Evolutionary conservation across 2,888 invertebrate genomes (phyloP).

Genomic region (Uropetala carovei): DNA sequence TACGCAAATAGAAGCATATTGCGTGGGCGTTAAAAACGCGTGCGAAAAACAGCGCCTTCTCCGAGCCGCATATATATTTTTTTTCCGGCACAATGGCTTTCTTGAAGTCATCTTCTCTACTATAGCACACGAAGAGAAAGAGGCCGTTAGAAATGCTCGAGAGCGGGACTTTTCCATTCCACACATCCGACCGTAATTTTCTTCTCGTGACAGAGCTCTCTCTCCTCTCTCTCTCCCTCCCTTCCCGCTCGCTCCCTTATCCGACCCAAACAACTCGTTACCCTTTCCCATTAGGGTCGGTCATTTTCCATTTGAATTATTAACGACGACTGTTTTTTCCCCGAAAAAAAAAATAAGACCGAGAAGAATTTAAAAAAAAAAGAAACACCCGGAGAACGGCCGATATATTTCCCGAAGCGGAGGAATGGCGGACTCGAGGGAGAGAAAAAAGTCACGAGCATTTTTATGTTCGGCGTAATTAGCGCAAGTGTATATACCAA

Average conservation of each 20-base stretch:
- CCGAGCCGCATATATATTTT: not conserved
- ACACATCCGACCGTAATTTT: not conserved
- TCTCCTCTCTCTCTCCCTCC: not conserved
- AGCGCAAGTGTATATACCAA: constrained; percentile 59
- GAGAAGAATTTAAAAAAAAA: not conserved
- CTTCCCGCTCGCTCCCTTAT: not conserved
- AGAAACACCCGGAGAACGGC: not conserved
- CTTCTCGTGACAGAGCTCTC: not conserved
- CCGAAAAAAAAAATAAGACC: not conserved
- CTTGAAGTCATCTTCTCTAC: too few relatives aligned
- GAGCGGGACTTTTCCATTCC: not conserved
- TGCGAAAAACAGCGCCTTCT: too few relatives aligned
- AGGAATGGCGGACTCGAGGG: constrained; percentile 10
- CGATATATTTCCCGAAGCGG: constrained; percentile 44
- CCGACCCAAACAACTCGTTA: constrained; percentile 35
- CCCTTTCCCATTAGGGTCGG: constrained; percentile 50
- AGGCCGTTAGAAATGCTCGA: not conserved
- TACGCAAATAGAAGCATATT: too few relatives aligned
- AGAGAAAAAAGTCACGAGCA: constrained; percentile 16
- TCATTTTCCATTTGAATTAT: constrained; percentile 63
- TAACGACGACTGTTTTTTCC: constrained; percentile 32
- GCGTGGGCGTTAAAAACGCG: too few relatives aligned
- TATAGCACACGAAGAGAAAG: too few relatives aligned
- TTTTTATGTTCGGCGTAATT: constrained; percentile 38
- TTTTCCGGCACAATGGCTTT: not conserved